Conservation (phyloP, 2,888 invertebrate species). For the Didymodactylos carnosus region DNA sequence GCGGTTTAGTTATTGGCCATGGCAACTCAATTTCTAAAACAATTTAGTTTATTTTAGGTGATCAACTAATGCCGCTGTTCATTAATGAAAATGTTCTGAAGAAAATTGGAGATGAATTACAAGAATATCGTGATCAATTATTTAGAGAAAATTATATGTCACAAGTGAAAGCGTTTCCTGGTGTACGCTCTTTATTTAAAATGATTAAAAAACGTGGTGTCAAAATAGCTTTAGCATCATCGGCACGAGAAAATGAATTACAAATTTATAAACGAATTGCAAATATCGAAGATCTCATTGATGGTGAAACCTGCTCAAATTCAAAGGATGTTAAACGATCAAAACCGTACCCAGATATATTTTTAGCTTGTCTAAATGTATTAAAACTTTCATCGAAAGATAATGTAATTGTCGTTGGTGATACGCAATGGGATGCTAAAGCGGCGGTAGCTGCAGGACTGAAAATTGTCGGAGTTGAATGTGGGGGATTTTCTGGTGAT, state of each 20-base stretch:
- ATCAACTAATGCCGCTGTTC: not conserved
- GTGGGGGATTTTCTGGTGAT: not conserved
- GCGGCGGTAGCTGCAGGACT: not conserved
- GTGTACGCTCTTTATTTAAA: not conserved
- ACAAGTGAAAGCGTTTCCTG: not conserved
- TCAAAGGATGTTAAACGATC: not conserved
- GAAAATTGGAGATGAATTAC: not conserved
- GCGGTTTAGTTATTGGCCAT: too few relatives aligned
- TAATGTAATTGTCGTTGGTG: not conserved
- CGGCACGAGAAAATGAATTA: not conserved
- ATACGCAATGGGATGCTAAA: not conserved
- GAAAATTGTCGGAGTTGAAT: not conserved
- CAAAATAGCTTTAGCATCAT: not conserved
- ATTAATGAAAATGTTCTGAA: not conserved
- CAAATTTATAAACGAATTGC: not conserved
- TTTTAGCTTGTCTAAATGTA: not conserved
- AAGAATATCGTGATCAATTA: not conserved
- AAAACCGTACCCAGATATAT: not conserved
- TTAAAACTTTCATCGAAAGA: not conserved
- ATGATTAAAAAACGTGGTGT: not conserved
- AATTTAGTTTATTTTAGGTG: too few relatives aligned
- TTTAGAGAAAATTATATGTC: not conserved
- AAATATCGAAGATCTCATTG: not conserved
- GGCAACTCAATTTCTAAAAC: too few relatives aligned
- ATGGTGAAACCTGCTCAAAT: not conserved